Base-by-base conservation (phyloP, 2,888 invertebrate genomes). In the Xanthorhoe spadicearia region DNA sequence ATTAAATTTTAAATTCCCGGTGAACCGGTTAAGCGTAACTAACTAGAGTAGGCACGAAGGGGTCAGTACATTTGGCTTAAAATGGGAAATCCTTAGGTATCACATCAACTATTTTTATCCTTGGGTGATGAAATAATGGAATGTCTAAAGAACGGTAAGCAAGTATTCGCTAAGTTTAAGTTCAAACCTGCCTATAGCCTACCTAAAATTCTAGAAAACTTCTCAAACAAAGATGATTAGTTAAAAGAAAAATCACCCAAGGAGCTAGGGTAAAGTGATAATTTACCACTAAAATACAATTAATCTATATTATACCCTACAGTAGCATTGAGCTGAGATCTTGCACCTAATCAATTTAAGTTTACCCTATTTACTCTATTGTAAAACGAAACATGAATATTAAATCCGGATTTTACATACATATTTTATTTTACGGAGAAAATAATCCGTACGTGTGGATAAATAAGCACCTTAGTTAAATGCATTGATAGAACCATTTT, bases 261-360 rank as follows among this genome's bases (percentile, higher is more conserved):
- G 86, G 86, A 71, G 72, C 73, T 77, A 83, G 85, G 86, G 85
- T 84, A 84, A 89, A 90, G 90, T 89, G 86, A 87, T 82, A 83
- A 80, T 81, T 89, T 87, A 90, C 79, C 79, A 81, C 85, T 90
- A 90, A 70, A 66, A 80, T 81, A 78, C 74, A 78, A 80, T 88
- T 86, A 88, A 77, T 76, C 85, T 88, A 89, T 68, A 73, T 69
- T 87, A 32, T 32, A 89, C 81, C 87, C 89, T 90, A 90, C 81
- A 81, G 68, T 92, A 92, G 90, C 89, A 83, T 93, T 93, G 93
- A 92, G 93, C 92, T 92, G 93, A 93, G 92, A 93, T 93, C 92
- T 92, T 86, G 87, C 88, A 88, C 86, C 77, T 78, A 77, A 72
- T 64, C 63, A 70, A 75, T 75, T 74, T 74, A 74, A 74, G 53